phyloP scores from a whole-genome alignment of 2,888 invertebrate genomes.

The Caenorhabditis becei region DNA sequence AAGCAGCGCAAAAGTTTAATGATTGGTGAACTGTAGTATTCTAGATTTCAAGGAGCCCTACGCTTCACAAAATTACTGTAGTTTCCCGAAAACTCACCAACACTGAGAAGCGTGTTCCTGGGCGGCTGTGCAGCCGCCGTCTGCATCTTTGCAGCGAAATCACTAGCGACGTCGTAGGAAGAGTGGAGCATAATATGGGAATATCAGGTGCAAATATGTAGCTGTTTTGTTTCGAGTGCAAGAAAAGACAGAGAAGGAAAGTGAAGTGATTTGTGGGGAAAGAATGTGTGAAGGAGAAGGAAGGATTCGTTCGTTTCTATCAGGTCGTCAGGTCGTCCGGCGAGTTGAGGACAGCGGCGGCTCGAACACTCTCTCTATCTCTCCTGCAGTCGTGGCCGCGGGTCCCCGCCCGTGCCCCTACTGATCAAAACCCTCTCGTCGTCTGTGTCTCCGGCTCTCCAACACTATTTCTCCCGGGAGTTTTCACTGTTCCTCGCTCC shows the following conservation, averaged over 20 bases:
- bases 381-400: neutral
- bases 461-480: neutral
- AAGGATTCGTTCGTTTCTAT: slow-evolving; percentile 18
- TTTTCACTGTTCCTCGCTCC: neutral
- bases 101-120: slow-evolving; percentile 49
- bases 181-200: slow-evolving; percentile 31
- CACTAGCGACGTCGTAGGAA: slow-evolving; percentile 50
- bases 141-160: slow-evolving; percentile 51
- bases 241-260: slow-evolving; percentile 9
- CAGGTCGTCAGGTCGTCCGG: slow-evolving; percentile 8
- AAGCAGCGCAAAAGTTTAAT: too few species aligned
- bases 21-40: too few species aligned
- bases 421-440: slow-evolving; percentile 13
- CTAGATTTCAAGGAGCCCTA: too few species aligned
- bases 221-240: slow-evolving; percentile 12
- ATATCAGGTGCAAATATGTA: neutral
- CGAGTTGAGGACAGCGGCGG: slow-evolving; percentile 14
- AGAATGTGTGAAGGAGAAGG: neutral
- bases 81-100: slow-evolving; percentile 43
- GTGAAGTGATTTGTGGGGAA: neutral
- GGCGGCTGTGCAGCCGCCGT: slow-evolving; percentile 24
- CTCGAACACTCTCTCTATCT: slow-evolving; percentile 11
- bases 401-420: neutral
- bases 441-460: neutral
- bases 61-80: too few species aligned